Conservation (phyloP, 2,113 vertebrate genomes). For the Chionis minor region DNA sequence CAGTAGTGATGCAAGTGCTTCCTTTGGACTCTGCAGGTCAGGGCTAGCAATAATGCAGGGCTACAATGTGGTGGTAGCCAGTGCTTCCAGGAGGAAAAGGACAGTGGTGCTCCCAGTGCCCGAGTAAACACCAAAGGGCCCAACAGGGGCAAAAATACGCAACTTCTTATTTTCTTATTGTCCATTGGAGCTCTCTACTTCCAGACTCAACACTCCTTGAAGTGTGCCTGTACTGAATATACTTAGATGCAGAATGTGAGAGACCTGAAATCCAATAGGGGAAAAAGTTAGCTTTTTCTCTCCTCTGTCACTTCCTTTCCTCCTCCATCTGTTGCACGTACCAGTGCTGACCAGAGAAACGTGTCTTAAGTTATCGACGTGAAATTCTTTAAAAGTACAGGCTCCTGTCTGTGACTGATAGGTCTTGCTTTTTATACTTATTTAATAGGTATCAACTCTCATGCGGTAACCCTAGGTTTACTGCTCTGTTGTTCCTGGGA, state of each 20-base stretch:
- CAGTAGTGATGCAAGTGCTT: neutral
- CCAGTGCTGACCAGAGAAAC: neutral
- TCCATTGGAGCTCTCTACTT: neutral
- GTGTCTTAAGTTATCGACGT: neutral
- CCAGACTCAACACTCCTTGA: neutral
- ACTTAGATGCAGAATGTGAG: neutral
- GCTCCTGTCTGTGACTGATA: neutral
- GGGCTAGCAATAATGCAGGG: rapidly evolving
- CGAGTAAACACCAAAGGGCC: neutral
- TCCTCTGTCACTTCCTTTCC: neutral
- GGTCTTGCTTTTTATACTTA: neutral
- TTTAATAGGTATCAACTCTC: neutral
- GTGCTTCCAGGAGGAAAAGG: neutral
- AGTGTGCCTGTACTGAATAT: neutral
- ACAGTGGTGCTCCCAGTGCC: neutral
- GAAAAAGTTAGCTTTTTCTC: neutral
- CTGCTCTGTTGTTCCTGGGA: neutral
- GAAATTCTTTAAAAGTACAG: neutral
- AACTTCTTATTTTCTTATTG: neutral
- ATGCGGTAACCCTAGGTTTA: neutral
- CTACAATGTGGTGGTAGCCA: neutral
- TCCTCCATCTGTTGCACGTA: neutral
- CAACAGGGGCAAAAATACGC: neutral
- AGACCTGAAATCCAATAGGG: neutral
- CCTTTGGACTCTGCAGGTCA: neutral